A percentile compares a stretch with the other conserved stretches of the same genome.
Conservation (phyloP, 2,113 vertebrate genomes). For the Cyprinus carpio region DNA sequence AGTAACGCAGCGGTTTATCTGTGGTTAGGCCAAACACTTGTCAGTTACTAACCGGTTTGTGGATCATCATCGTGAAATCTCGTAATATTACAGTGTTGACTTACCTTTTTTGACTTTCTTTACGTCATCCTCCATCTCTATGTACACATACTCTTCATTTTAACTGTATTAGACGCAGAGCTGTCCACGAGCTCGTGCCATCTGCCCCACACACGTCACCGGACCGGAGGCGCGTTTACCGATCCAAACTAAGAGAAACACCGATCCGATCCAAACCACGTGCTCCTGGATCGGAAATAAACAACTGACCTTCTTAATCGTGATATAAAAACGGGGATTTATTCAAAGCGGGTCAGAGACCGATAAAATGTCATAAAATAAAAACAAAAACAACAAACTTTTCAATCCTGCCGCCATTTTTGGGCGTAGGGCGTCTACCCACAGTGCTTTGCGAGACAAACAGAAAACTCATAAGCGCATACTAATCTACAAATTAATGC, state of each 20-base stretch:
- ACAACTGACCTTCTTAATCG: not conserved
- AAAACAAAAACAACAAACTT: slow-evolving; percentile 74
- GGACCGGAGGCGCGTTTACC: slow-evolving; percentile 42
- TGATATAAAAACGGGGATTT: not conserved
- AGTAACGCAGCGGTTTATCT: not conserved
- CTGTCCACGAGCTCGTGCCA: slow-evolving; percentile 53
- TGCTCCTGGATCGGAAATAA: not conserved
- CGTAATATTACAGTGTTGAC: slow-evolving; percentile 12
- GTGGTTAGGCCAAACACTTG: slow-evolving; percentile 13
- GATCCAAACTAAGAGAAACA: slow-evolving; percentile 57
- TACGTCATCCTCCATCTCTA: slow-evolving; percentile 91
- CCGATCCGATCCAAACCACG: not conserved
- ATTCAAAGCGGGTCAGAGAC: not conserved
- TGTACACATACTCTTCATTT: slow-evolving; percentile 63
- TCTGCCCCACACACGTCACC: slow-evolving; percentile 48
- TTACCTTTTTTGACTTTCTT: slow-evolving; percentile 93
- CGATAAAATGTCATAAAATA: slow-evolving; percentile 60
- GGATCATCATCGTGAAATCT: not conserved
- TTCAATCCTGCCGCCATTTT: slow-evolving; percentile 91
- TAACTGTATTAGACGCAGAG: slow-evolving; percentile 62
- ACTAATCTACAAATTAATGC: not conserved
- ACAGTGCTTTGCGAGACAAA: slow-evolving; percentile 70
- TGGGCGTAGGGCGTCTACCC: slow-evolving; percentile 84
- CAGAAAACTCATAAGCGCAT: not conserved
- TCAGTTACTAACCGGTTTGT: not conserved